Evolutionary conservation across 2,888 invertebrate genomes (phyloP).

Genomic region (Lymantria dispar): DNA sequence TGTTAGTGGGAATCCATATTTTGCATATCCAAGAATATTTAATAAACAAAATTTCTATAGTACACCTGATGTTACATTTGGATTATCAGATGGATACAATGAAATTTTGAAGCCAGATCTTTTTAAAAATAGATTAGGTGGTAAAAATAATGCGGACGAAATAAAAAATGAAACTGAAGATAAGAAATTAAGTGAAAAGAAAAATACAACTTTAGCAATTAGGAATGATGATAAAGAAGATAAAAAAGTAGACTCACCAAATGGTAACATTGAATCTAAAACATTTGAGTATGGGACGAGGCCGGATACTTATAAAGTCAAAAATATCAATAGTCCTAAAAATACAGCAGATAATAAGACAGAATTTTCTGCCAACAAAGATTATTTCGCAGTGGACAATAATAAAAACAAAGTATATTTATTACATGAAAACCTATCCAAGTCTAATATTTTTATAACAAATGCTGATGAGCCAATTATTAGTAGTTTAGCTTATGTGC

Average conservation of each 20-base stretch:
- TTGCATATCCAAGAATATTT: background rate
- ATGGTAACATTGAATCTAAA: background rate
- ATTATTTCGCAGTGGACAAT: constrained; percentile 19
- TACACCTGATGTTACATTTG: background rate
- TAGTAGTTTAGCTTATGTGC: background rate
- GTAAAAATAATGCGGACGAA: background rate
- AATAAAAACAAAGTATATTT: constrained; percentile 18
- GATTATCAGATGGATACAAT: background rate
- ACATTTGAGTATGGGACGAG: background rate
- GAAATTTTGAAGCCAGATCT: background rate
- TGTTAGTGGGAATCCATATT: background rate
- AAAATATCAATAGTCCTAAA: background rate
- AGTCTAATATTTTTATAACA: background rate
- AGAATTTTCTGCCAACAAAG: constrained; percentile 15
- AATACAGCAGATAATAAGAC: background rate
- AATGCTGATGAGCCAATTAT: background rate
- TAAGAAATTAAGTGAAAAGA: background rate
- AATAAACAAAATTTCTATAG: background rate
- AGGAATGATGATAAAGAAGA: background rate
- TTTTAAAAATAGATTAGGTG: background rate
- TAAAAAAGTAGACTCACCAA: background rate
- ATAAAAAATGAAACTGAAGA: too few relatives aligned
- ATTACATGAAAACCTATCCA: constrained; percentile 25
- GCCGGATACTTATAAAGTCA: constrained; percentile 15
- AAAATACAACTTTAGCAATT: background rate